These are phyloP conservation scores for Forbesichthys agassizii DNA, from an alignment of 2,113 vertebrate genomes.

Conservation along the genomic window DNA sequence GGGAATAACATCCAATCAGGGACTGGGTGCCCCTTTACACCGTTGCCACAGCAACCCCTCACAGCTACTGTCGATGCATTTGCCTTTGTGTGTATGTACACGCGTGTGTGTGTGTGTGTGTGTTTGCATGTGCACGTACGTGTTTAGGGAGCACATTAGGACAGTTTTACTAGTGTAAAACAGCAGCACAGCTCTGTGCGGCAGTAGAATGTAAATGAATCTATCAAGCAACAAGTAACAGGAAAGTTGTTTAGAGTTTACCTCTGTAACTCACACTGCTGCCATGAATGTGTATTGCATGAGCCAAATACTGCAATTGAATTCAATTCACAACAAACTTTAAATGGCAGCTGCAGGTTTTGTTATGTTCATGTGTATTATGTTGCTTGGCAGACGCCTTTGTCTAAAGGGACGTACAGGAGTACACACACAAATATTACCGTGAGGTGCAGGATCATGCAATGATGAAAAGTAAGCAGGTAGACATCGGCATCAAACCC, in stretches of 20 bases:
- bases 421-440: too few species aligned
- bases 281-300: neutral
- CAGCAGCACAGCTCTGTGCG: slow-evolving; percentile 5
- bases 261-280: slow-evolving; percentile 1
- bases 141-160: slow-evolving; percentile 24
- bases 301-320: too few species aligned
- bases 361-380: too few species aligned
- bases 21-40: slow-evolving; percentile 65
- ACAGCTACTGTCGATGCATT: slow-evolving; percentile 51
- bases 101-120: slow-evolving; percentile 23
- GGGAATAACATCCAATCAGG: slow-evolving; percentile 80
- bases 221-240: neutral
- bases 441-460: too few species aligned
- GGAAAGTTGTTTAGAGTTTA: slow-evolving; percentile 8
- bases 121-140: slow-evolving; percentile 18
- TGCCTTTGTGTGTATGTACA: neutral
- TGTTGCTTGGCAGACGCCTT: too few species aligned
- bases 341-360: too few species aligned
- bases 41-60: slow-evolving; percentile 77
- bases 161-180: slow-evolving; percentile 25
- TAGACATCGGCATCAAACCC: too few species aligned
- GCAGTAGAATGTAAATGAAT: neutral
- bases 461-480: too few species aligned
- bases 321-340: too few species aligned
- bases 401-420: too few species aligned